These are phyloP conservation scores for Proteles cristata DNA, from an alignment of 2,113 vertebrate genomes.

Conservation along the genomic window DNA sequence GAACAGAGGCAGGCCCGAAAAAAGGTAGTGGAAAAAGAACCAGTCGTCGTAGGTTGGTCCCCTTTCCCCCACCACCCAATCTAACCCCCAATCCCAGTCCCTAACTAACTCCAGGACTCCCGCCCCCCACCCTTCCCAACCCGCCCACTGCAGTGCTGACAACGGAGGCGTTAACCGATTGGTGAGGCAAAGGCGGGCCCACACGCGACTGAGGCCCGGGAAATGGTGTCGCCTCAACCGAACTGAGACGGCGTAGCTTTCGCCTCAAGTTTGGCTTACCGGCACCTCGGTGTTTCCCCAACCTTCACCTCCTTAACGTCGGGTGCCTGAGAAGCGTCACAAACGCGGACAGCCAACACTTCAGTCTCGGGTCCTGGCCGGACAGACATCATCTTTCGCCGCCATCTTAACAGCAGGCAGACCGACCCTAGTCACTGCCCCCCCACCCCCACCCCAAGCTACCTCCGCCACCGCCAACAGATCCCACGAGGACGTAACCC, in stretches of 20 bases:
- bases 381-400: constrained; percentile 72
- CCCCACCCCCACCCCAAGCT: background rate
- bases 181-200: constrained; percentile 69
- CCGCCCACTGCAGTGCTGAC: constrained; percentile 65
- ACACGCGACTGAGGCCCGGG: constrained; percentile 70
- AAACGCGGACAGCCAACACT: constrained; percentile 52
- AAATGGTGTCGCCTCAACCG: constrained; percentile 66
- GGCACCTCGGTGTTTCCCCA: constrained; percentile 5
- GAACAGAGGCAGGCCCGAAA: background rate
- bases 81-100: constrained; percentile 24
- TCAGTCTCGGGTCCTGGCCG: constrained; percentile 20
- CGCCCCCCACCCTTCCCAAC: constrained; percentile 40
- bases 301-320: constrained; percentile 59
- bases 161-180: constrained; percentile 58
- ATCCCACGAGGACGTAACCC: constrained; percentile 72
- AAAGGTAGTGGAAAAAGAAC: background rate
- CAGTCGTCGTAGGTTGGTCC: background rate
- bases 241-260: constrained; percentile 10
- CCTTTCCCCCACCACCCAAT: background rate
- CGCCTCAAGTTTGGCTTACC: constrained; percentile 10
- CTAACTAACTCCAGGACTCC: constrained; percentile 38
- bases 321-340: constrained; percentile 62
- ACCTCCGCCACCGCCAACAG: constrained; percentile 50
- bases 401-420: constrained; percentile 82
- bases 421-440: constrained; percentile 71